phyloP scores from a whole-genome alignment of 37 sponge, comb jelly and placozoan genomes.

The Mnemiopsis leidyi region DNA sequence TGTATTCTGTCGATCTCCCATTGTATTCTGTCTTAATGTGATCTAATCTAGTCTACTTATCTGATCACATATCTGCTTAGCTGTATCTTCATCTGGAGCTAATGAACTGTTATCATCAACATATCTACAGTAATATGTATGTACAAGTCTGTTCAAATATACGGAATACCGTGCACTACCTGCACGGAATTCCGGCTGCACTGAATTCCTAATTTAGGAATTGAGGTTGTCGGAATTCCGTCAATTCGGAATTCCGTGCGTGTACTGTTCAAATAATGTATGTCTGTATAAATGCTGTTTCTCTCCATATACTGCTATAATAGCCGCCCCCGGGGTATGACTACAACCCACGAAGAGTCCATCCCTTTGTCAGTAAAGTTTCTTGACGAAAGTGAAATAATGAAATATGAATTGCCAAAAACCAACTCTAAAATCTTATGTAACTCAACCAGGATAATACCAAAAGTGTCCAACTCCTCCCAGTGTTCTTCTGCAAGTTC shows the following conservation, averaged over 20 bases:
- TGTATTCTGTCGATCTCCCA: conserved; percentile 17
- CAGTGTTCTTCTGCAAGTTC: neutral
- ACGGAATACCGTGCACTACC: too few relatives aligned
- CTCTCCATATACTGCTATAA: conserved; percentile 41
- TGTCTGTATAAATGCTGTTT: conserved; percentile 22
- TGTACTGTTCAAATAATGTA: neutral
- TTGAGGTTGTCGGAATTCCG: too few relatives aligned
- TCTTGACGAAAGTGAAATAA: conserved; percentile 4
- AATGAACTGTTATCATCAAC: conserved; percentile 55
- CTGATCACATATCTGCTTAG: neutral
- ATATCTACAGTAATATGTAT: neutral
- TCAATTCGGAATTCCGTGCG: too few relatives aligned
- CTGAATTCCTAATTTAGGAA: too few relatives aligned
- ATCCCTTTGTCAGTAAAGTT: neutral
- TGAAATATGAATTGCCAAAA: neutral
- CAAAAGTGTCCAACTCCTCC: neutral
- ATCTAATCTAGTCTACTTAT: neutral
- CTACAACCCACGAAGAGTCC: conserved; percentile 56
- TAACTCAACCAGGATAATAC: neutral
- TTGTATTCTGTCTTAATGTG: neutral
- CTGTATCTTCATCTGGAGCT: neutral
- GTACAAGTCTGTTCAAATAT: too few relatives aligned
- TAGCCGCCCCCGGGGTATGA: conserved; percentile 4
- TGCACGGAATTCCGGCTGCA: too few relatives aligned
- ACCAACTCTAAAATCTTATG: neutral